Evolutionary conservation across 2,888 invertebrate genomes (phyloP).

Genomic region (Ophion slaviceki): DNA sequence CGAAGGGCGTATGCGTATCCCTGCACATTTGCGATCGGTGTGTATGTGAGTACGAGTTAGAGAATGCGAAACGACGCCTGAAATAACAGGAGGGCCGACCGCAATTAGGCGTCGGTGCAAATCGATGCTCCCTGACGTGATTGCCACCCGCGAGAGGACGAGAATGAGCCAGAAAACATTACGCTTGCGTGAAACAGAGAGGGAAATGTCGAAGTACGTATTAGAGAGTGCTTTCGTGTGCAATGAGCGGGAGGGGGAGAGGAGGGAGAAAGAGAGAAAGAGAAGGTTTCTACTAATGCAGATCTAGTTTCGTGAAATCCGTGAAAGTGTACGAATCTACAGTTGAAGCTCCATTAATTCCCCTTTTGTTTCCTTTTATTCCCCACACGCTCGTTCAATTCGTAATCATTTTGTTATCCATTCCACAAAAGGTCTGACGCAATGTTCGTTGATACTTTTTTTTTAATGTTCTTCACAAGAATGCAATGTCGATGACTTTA

Average conservation of each 20-base stretch:
- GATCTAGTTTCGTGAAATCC: constrained; percentile 5
- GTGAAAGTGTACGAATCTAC: constrained; percentile 2
- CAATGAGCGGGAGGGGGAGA: neutral
- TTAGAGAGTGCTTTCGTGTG: constrained; percentile 1
- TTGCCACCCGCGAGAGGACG: constrained; percentile 5
- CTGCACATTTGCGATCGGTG: constrained; percentile 3
- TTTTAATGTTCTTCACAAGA: neutral
- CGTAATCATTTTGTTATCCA: neutral
- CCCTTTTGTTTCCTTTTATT: neutral
- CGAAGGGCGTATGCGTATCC: constrained; percentile 5
- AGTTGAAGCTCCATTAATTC: neutral
- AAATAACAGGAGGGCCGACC: constrained; percentile 56
- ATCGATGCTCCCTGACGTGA: constrained; percentile 46
- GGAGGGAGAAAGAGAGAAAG: constrained; percentile 3
- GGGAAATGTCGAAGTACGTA: constrained; percentile 32
- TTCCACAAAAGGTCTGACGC: neutral
- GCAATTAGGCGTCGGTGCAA: constrained; percentile 51
- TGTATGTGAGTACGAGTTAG: constrained; percentile 22
- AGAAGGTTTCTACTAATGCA: neutral
- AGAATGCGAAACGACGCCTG: constrained; percentile 16
- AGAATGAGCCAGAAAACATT: constrained; percentile 27
- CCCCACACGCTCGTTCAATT: neutral
- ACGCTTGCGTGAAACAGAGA: constrained; percentile 2
- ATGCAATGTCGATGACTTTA: neutral
- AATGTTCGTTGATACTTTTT: neutral